These are phyloP conservation scores for Prietella phreatophila DNA, from an alignment of 2,113 vertebrate genomes.

Conservation along the genomic window DNA sequence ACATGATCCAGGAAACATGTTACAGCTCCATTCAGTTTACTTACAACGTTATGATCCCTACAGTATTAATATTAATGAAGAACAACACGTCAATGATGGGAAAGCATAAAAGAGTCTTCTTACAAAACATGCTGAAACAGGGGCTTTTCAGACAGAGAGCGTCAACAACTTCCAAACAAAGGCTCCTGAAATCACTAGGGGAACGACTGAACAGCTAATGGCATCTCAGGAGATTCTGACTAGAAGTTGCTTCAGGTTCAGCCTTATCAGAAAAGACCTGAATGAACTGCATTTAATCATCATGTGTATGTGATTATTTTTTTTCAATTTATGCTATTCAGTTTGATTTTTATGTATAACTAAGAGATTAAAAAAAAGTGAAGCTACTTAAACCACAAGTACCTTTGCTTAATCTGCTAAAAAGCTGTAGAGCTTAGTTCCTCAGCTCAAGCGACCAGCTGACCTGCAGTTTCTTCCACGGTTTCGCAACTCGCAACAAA, in stretches of 20 bases:
- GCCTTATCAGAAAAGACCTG: not conserved
- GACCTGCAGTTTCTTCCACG: not conserved
- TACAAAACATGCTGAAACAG: not conserved
- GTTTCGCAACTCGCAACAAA: not conserved
- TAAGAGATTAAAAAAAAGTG: not conserved
- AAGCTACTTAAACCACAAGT: not conserved
- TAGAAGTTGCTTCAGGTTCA: not conserved
- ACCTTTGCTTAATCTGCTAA: not conserved
- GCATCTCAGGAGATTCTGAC: constrained; percentile 1
- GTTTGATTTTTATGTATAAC: not conserved
- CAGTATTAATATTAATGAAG: not conserved
- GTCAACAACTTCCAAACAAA: not conserved
- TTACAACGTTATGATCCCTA: not conserved
- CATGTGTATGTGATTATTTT: not conserved
- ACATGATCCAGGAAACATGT: not conserved
- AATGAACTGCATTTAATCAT: not conserved
- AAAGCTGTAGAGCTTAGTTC: not conserved
- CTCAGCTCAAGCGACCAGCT: not conserved
- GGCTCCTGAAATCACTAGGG: not conserved
- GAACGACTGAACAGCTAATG: not conserved
- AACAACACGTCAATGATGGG: no score
- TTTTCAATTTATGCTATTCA: not conserved
- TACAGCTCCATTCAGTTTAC: not conserved
- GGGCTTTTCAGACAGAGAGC: not conserved
- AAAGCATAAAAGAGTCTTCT: not conserved